Evolutionary conservation across 2,797 vertebrate species (phyloP).

Genomic region (Sciurus vulgaris): DNA sequence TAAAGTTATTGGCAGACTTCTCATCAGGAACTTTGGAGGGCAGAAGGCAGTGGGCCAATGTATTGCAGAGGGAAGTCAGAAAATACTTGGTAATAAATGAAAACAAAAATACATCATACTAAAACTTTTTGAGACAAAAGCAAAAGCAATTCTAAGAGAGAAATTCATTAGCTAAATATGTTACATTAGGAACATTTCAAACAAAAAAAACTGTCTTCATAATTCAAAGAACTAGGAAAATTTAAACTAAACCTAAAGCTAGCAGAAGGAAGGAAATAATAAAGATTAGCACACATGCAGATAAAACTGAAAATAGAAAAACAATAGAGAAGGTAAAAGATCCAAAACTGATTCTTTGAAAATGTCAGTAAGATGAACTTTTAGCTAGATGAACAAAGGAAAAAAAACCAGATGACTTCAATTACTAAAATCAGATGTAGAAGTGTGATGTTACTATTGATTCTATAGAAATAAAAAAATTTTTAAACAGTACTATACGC

Average conservation of each 20-base stretch:
- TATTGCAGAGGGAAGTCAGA: neutral
- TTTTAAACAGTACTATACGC: neutral
- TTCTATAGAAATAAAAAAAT: neutral
- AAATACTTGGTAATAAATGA: neutral
- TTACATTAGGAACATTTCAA: neutral
- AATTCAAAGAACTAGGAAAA: neutral
- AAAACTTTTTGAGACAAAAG: neutral
- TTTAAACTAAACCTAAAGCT: neutral
- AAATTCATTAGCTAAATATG: too few relatives aligned
- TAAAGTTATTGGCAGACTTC: neutral
- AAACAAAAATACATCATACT: neutral
- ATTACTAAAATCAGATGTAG: neutral
- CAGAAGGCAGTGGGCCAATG: neutral
- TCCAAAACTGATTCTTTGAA: neutral
- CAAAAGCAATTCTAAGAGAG: neutral
- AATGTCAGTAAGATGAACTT: neutral
- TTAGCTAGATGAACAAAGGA: neutral
- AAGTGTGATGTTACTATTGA: neutral
- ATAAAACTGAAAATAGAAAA: neutral
- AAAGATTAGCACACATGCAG: neutral
- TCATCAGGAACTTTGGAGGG: neutral
- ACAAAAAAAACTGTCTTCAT: neutral
- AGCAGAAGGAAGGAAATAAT: neutral
- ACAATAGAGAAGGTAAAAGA: neutral
- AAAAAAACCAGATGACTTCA: too few relatives aligned